These are phyloP conservation scores for Poicephalus gulielmi DNA, from an alignment of 2,113 vertebrate species.

Conservation along the genomic window DNA sequence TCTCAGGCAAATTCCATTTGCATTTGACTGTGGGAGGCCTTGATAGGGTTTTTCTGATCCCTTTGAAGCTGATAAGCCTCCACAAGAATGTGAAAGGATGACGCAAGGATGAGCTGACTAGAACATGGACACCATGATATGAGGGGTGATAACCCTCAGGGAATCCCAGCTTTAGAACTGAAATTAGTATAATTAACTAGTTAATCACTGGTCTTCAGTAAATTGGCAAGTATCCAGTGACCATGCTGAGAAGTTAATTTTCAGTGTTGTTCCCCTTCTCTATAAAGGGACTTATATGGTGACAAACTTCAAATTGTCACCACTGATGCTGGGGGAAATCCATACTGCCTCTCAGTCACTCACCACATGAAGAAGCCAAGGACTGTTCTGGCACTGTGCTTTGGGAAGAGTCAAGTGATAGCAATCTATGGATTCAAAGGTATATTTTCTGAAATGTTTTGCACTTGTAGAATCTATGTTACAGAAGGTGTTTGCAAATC, in stretches of 20 bases:
- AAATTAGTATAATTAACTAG: background rate
- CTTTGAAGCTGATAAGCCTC: background rate
- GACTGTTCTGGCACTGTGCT: background rate
- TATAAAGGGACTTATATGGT: background rate
- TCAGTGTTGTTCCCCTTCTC: background rate
- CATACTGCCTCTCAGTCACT: background rate
- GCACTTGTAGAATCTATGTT: background rate
- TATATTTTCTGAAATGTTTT: background rate
- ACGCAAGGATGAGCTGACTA: background rate
- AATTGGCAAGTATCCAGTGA: background rate
- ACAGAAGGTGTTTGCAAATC: background rate
- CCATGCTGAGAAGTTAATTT: background rate
- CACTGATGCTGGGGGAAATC: background rate
- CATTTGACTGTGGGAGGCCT: background rate
- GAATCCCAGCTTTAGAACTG: background rate
- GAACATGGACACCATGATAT: background rate
- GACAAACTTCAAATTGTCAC: background rate
- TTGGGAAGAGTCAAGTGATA: background rate
- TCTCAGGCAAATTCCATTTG: background rate
- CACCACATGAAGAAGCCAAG: background rate
- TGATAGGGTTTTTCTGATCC: background rate
- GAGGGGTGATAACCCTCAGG: background rate
- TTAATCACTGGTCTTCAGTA: background rate
- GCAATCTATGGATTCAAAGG: background rate
- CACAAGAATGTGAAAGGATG: background rate